Conservation (phyloP, 1,140 invertebrate species). For the Gonioctena quinquepunctata region DNA sequence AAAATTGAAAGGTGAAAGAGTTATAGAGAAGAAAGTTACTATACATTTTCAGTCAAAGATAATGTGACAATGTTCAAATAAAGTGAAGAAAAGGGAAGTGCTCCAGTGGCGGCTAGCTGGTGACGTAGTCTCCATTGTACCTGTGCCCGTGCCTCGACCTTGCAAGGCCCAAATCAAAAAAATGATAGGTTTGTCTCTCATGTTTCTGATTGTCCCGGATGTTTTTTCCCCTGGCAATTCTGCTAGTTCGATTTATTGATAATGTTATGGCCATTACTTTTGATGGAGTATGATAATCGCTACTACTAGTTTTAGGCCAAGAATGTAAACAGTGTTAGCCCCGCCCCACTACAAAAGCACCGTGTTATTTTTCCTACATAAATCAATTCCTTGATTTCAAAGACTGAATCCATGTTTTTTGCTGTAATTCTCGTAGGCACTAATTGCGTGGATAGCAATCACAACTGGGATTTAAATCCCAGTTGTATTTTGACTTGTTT, state of each 20-base stretch:
- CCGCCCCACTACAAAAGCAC: constrained; percentile 9
- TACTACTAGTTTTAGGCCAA: neutral
- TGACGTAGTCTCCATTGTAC: constrained; percentile 15
- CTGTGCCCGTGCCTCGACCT: constrained; percentile 17
- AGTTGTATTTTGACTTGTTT: too few relatives aligned
- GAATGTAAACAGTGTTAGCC: constrained; percentile 20
- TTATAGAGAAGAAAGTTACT: neutral
- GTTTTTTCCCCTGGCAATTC: too few relatives aligned
- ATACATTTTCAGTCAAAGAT: neutral
- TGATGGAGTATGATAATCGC: neutral
- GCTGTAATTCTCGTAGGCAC: too few relatives aligned
- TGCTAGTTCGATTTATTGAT: neutral
- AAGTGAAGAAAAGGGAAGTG: constrained; percentile 1
- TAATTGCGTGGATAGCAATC: too few relatives aligned
- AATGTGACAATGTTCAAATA: neutral
- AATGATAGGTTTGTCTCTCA: constrained; percentile 11
- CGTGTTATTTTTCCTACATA: neutral
- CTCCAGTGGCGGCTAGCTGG: constrained; percentile 12
- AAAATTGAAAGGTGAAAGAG: neutral
- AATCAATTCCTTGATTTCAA: neutral
- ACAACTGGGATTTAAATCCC: too few relatives aligned
- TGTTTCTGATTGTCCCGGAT: neutral
- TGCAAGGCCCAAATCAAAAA: constrained; percentile 18
- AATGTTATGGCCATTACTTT: neutral
- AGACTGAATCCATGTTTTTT: neutral